Conservation (phyloP, 2,113 vertebrate genomes). For the Bubo bubo region DNA sequence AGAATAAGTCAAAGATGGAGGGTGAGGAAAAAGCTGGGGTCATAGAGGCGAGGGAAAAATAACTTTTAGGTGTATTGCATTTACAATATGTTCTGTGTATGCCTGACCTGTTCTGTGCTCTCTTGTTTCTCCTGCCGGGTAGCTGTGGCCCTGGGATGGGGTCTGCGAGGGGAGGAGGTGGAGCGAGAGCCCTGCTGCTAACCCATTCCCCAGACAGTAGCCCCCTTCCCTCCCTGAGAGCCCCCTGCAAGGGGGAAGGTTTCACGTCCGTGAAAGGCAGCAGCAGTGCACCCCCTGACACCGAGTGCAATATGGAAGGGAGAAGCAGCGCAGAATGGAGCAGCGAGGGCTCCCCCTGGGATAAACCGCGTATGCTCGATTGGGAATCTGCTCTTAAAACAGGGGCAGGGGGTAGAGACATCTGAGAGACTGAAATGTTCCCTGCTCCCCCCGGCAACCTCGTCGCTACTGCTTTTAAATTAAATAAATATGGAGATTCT, state of each 20-base stretch:
- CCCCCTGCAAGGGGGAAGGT: neutral
- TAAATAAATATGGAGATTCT: conserved; percentile 43
- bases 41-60: neutral
- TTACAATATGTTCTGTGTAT: fast-evolving
- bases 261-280: neutral
- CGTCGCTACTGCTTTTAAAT: conserved; percentile 13
- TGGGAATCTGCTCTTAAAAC: conserved; percentile 49
- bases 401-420: conserved; percentile 30
- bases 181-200: neutral
- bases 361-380: conserved; percentile 34
- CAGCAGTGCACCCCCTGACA: neutral
- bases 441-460: neutral
- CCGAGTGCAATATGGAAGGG: neutral
- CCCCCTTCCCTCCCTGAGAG: neutral
- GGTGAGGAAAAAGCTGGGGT: neutral
- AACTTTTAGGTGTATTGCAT: conserved; percentile 1
- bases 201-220: neutral
- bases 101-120: neutral
- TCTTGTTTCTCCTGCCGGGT: neutral
- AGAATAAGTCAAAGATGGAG: conserved; percentile 67
- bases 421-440: conserved; percentile 39
- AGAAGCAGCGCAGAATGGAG: conserved; percentile 13
- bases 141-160: neutral
- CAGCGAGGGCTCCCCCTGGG: conserved; percentile 33
- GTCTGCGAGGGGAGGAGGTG: neutral